A percentile compares a stretch with the other conserved stretches of the same genome.
Conservation (phyloP, 1,140 invertebrate genomes). For the Samia ricini region DNA sequence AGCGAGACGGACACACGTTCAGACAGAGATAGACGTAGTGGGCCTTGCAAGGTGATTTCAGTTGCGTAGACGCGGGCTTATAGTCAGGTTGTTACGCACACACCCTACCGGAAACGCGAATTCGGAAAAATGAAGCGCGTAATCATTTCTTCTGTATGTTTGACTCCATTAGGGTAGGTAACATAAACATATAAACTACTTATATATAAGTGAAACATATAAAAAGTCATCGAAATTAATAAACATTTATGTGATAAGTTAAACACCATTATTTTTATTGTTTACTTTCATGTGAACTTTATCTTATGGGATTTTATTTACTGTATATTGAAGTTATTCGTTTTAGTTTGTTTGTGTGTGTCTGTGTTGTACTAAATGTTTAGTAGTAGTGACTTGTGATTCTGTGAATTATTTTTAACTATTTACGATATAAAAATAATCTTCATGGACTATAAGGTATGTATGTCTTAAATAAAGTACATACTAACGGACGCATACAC, state of each 20-base stretch:
- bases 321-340: not conserved
- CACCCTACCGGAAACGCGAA: conserved; percentile 44
- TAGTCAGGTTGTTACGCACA: conserved; percentile 62
- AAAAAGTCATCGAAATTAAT: not conserved
- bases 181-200: conserved; percentile 5
- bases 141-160: conserved; percentile 15
- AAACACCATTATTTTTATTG: not conserved
- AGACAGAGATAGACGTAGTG: conserved; percentile 58
- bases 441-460: conserved; percentile 12
- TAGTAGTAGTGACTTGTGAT: conserved; percentile 10
- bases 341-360: conserved; percentile 11
- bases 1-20: conserved; percentile 40
- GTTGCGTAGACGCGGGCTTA: conserved; percentile 68
- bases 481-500: not conserved
- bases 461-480: conserved; percentile 1
- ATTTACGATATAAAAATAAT: not conserved
- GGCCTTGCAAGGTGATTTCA: conserved; percentile 76
- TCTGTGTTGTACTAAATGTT: not conserved
- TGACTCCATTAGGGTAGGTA: conserved; percentile 8
- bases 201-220: not conserved
- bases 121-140: conserved; percentile 26
- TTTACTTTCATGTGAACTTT: not conserved
- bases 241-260: not conserved
- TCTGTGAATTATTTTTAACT: conserved; percentile 12
- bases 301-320: not conserved